Conservation (phyloP, 2,113 vertebrate genomes). For the Pluvianellus socialis region DNA sequence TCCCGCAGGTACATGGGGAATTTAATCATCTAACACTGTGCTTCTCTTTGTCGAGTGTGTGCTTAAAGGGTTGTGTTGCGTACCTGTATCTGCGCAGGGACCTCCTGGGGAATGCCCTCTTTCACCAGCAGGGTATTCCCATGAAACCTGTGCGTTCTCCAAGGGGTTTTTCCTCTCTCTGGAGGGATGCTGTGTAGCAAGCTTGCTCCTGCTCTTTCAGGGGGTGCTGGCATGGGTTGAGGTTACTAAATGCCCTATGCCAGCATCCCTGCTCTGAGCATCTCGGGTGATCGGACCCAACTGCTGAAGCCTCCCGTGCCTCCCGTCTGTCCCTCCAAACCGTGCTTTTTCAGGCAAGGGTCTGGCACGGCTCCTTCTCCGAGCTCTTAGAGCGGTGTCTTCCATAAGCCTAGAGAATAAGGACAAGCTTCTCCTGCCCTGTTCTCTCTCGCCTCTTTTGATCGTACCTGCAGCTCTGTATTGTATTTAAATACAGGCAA, state of each 20-base stretch:
- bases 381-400: background rate
- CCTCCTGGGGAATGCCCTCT: background rate
- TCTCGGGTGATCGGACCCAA: background rate
- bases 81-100: background rate
- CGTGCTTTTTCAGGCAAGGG: background rate
- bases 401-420: background rate
- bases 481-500: conserved; percentile 15
- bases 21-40: background rate
- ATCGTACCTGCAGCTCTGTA: background rate
- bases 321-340: background rate
- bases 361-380: background rate
- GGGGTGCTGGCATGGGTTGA: background rate
- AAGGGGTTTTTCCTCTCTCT: background rate
- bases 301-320: background rate
- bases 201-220: background rate
- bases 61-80: background rate
- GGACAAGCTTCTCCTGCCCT: background rate
- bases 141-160: background rate
- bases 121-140: background rate
- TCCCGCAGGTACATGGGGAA: background rate
- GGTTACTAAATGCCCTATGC: background rate
- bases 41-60: background rate
- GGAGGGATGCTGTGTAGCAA: background rate
- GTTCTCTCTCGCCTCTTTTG: background rate
- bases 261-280: background rate